Evolutionary conservation across 2,113 vertebrate genomes (phyloP).

Genomic region (Nematolebias whitei): DNA sequence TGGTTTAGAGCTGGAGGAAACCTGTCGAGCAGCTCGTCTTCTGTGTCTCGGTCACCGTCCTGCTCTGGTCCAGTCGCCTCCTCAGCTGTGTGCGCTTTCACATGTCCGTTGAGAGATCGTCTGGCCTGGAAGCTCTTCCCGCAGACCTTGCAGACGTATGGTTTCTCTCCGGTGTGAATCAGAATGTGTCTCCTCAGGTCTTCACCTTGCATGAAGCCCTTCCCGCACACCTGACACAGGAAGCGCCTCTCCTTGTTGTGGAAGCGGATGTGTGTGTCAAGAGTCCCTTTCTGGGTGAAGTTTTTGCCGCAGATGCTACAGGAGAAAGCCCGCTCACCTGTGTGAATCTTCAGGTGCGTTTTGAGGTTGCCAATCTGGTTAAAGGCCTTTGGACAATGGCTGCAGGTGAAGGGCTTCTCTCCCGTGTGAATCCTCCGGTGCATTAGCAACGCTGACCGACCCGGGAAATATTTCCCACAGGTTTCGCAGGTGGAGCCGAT

Average conservation of each 20-base stretch:
- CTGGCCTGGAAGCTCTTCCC: constrained; percentile 66
- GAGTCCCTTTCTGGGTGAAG: constrained; percentile 64
- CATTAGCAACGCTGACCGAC: constrained; percentile 69
- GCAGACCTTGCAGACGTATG: constrained; percentile 58
- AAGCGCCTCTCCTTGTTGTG: constrained; percentile 74
- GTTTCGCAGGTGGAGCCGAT: constrained; percentile 52
- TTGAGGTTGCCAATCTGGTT: constrained; percentile 80
- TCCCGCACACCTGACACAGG: constrained; percentile 65
- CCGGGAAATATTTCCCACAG: constrained; percentile 70
- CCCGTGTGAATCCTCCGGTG: constrained; percentile 64
- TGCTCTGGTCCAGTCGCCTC: neutral
- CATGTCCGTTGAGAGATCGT: constrained; percentile 56
- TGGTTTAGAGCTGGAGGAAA: constrained; percentile 36
- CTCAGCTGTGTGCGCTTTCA: constrained; percentile 34
- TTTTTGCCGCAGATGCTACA: constrained; percentile 75
- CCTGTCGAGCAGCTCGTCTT: constrained; percentile 4
- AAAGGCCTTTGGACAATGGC: constrained; percentile 81
- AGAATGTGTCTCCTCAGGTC: constrained; percentile 66
- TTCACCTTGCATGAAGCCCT: constrained; percentile 67
- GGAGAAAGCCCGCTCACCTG: constrained; percentile 73
- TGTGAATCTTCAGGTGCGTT: constrained; percentile 82
- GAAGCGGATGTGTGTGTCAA: constrained; percentile 79
- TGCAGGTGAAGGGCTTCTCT: constrained; percentile 68
- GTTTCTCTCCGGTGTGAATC: constrained; percentile 67
- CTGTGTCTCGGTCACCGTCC: neutral